These are phyloP conservation scores for Tor tambroides DNA, from an alignment of 2,113 vertebrate genomes.

Conservation along the genomic window DNA sequence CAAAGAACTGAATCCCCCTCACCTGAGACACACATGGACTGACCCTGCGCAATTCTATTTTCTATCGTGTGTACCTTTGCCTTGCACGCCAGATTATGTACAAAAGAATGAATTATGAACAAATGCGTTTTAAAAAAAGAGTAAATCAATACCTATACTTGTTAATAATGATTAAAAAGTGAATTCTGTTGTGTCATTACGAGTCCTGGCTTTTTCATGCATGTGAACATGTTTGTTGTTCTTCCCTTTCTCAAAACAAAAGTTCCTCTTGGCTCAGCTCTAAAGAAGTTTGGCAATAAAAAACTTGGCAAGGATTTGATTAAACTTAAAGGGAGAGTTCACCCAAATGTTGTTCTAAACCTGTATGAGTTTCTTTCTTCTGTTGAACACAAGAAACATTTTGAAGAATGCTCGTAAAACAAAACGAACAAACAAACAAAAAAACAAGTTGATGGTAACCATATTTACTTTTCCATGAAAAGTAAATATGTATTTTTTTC, in stretches of 20 bases:
- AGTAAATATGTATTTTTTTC: too few relatives aligned
- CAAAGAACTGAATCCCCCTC: constrained; percentile 76
- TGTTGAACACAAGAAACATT: too few relatives aligned
- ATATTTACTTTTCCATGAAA: too few relatives aligned
- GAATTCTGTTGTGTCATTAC: constrained; percentile 70
- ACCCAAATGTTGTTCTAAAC: too few relatives aligned
- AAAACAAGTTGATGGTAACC: too few relatives aligned
- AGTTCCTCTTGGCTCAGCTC: too few relatives aligned
- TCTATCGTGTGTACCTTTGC: constrained; percentile 76
- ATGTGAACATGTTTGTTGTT: not conserved
- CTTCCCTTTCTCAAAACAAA: not conserved
- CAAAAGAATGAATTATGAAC: constrained; percentile 69
- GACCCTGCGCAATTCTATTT: constrained; percentile 71
- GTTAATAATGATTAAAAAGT: constrained; percentile 77
- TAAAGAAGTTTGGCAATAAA: not conserved
- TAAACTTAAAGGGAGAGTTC: not conserved
- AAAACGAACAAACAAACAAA: too few relatives aligned
- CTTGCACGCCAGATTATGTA: constrained; percentile 80
- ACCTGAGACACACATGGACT: constrained; percentile 66
- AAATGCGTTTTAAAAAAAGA: constrained; percentile 65
- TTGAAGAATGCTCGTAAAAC: too few relatives aligned
- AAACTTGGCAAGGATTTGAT: not conserved
- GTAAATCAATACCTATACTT: constrained; percentile 76
- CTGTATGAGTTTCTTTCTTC: too few relatives aligned
- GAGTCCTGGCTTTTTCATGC: constrained; percentile 48